Percentiles rank a stretch among this genome's conserved stretches.
Evolutionary conservation across 2,797 vertebrate species (phyloP).

Genomic region (Sparus aurata): DNA sequence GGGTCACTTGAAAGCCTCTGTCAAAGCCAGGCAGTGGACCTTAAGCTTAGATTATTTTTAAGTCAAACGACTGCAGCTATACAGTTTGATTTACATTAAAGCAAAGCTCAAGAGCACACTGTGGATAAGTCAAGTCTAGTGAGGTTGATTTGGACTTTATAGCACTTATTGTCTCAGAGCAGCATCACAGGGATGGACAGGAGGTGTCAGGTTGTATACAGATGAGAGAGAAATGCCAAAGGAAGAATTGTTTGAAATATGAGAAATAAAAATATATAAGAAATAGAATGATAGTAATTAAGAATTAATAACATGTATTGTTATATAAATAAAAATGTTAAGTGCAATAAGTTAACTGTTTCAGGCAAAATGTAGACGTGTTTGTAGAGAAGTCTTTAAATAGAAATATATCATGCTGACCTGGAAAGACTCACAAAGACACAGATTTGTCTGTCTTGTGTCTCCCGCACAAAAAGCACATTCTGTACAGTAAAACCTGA

Average conservation of each 20-base stretch:
- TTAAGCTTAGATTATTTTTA: not conserved
- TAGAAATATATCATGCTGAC: not conserved
- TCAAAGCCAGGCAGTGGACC: not conserved
- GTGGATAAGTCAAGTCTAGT: too few relatives aligned
- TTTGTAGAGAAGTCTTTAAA: not conserved
- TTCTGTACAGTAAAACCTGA: not conserved
- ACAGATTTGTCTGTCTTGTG: not conserved
- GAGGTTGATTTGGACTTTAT: too few relatives aligned
- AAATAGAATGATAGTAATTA: not conserved
- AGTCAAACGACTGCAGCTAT: not conserved
- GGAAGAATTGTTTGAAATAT: not conserved
- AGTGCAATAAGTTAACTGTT: not conserved
- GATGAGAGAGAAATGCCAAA: not conserved
- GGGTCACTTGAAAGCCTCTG: not conserved
- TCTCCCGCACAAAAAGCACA: not conserved
- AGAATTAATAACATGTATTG: not conserved
- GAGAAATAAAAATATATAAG: not conserved
- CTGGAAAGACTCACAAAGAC: not conserved
- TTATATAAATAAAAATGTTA: not conserved
- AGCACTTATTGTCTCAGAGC: too few relatives aligned
- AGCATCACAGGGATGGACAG: too few relatives aligned
- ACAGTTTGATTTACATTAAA: too few relatives aligned
- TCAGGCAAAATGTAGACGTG: not conserved
- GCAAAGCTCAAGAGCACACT: too few relatives aligned
- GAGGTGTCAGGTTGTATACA: not conserved